A percentile compares a stretch with the other conserved stretches of the same genome.
phyloP scores from a whole-genome alignment of 2,888 invertebrate genomes.

The Bugulina stolonifera region DNA sequence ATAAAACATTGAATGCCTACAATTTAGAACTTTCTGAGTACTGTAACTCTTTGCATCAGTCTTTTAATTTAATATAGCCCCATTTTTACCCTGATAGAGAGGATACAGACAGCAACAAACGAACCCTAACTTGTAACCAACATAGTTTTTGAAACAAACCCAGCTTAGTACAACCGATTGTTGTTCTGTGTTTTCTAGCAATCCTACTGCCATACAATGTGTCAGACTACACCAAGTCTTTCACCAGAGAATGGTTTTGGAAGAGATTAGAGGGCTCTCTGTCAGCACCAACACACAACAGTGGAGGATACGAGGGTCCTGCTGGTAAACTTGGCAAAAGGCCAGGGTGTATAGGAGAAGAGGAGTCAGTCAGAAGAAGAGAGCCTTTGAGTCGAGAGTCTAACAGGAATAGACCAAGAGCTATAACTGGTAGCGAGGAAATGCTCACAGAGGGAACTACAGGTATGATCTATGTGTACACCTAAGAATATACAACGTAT shows the following conservation, averaged over 20 bases:
- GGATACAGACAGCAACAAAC: neutral
- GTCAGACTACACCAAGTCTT: slow-evolving; percentile 10
- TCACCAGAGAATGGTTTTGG: slow-evolving; percentile 26
- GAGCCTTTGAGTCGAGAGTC: no score
- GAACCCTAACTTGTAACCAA: neutral
- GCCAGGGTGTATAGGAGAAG: no score
- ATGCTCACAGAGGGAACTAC: neutral
- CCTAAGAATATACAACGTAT: no score
- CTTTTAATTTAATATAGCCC: neutral
- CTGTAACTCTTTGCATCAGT: no score
- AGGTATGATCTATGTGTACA: no score
- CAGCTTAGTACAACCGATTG: neutral
- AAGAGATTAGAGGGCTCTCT: neutral
- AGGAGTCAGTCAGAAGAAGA: no score
- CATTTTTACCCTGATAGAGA: neutral
- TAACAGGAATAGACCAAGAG: no score
- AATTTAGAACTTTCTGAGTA: no score
- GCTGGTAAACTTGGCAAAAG: neutral
- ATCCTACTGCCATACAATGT: slow-evolving; percentile 26
- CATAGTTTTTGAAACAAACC: neutral
- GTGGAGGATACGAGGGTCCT: slow-evolving; percentile 14
- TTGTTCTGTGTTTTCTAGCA: neutral
- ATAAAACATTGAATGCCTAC: no score
- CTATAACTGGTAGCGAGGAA: neutral
- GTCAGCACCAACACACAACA: neutral